Evolutionary conservation across 1,140 invertebrate genomes (phyloP).

Genomic region (Choristoneura fumiferana): DNA sequence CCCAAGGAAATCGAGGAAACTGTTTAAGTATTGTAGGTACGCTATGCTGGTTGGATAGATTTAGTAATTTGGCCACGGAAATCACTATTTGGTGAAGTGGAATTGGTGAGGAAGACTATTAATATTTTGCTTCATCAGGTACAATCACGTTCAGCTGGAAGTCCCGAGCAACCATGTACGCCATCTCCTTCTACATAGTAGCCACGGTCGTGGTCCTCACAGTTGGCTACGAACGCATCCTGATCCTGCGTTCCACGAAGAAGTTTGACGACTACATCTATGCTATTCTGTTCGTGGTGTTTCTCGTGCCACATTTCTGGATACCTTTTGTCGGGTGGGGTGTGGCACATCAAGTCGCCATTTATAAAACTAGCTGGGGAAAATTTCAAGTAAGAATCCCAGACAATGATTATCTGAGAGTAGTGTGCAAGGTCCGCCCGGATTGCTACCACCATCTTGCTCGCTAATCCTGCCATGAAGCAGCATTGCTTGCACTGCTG

Average conservation of each 20-base stretch:
- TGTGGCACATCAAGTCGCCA: constrained; percentile 80
- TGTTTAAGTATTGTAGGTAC: too few species aligned
- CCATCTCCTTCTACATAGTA: constrained; percentile 79
- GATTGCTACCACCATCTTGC: too few species aligned
- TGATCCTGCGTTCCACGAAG: constrained; percentile 77
- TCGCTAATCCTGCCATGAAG: too few species aligned
- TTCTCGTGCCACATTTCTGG: constrained; percentile 81
- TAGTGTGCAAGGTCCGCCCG: too few species aligned
- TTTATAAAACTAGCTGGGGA: constrained; percentile 82
- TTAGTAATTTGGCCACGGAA: too few species aligned
- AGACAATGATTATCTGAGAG: too few species aligned
- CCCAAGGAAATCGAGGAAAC: too few species aligned
- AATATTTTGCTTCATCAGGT: too few species aligned
- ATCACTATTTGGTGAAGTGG: too few species aligned
- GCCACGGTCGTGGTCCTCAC: constrained; percentile 76
- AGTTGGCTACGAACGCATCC: constrained; percentile 79
- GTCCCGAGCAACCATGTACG: constrained; percentile 79
- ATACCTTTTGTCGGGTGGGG: constrained; percentile 83
- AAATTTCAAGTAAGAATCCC: constrained; percentile 78
- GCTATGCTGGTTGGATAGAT: too few species aligned
- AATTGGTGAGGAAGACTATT: too few species aligned
- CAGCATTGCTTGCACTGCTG: too few species aligned
- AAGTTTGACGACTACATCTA: constrained; percentile 83
- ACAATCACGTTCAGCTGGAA: constrained; percentile 80
- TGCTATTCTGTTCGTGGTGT: constrained; percentile 81